Base-by-base conservation (phyloP, 37 sponge, comb jelly and placozoan genomes). In the Amphimedon queenslandica region DNA sequence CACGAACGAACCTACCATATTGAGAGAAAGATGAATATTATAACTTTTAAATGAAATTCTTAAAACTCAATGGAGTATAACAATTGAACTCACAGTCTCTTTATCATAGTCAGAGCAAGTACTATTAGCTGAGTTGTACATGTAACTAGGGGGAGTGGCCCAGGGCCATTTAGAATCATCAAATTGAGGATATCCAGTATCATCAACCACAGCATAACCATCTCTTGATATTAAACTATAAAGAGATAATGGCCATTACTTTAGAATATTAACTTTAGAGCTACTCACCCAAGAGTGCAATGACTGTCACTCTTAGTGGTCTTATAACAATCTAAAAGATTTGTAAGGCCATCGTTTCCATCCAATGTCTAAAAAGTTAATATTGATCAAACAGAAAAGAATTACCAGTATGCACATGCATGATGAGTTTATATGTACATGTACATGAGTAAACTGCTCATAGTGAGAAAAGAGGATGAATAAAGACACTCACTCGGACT, bases 171-270 rank as follows among this genome's bases (percentile, higher is more conserved):
- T 58, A 8, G 75, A 21, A 43, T 53, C 41, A 58, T 76, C 78
- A 69, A 88, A 83, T 55, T 79, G 74, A 30, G 90, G 90, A 33
- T 66, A 64, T 55, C 66, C 23, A 24, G 89, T 82, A 39, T 88
- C 89, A 57, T 88, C 89, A 58, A 88, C 83, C 16, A 88, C 76
- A 1, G 70, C 84, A 57, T 88, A 88, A 1, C 90, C 90, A 43
- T 63, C 66, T 11, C 55, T 71, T 3, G 90, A 88, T 31, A 85
- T 63, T 8, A 85, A 55, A 2, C 86, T 84, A 51, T 42, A 55
- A 27, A 27, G 55, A 4, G 21, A 60, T 25, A n/a, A n/a, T 60
- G 8, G 53, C 53, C 13, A 47, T 47, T 13, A 47, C 53, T n/a
- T n/a, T n/a, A n/a, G n/a, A 47, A 47, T 18, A 47, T 47, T 8